Evolutionary conservation across 2,113 vertebrate genomes (phyloP), one percentile per base, ranked within the genome.

Genomic region (Dicaeum eximium): DNA sequence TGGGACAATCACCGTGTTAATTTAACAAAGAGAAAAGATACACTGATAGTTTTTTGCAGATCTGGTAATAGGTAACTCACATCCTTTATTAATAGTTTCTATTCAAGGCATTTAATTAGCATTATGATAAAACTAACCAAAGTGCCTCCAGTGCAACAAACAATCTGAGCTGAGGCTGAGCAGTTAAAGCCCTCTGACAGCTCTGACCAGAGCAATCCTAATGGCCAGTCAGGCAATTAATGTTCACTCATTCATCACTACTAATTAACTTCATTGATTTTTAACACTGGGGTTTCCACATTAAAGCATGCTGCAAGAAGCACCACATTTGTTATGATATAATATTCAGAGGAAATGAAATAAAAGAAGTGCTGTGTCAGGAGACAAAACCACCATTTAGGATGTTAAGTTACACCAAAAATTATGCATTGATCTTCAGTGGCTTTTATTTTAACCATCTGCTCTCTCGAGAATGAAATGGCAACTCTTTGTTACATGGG

Each of bases 181-280:
- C 23, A 70, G 89, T 66, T 58, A 31, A 6, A 75, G 51, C 71
- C 69, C 86, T 58, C 80, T 69, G 71, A 94, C 97, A 95, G 87
- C 58, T 91, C 33, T 54, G 82, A 84, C 96, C 56, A 44, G 97
- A 86, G 67, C 95, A 97, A 97, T 96, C 86, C 96, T 97, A 97
- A 97, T 69, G 72, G 75, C 83, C 74, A 78, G 88, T 82, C 97
- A 91, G 81, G 95, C 97, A 97, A 97, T 96, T 97, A 96, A 97
- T 64, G 54, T 95, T 92, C 95, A 35, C 98, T 97, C 98, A 99
- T 99, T 98, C 98, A 98, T 99, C 98, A 98, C 96, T 98, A 97
- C 98, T 99, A 99, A 99, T 99, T 98, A 98, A 98, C 98, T 95
- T 80, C 98, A 99, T 98, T 98, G 99, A 99, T 98, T 98, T 96